phyloP scores from a whole-genome alignment of 2,888 invertebrate species.

The Drosophila melanosoma region DNA sequence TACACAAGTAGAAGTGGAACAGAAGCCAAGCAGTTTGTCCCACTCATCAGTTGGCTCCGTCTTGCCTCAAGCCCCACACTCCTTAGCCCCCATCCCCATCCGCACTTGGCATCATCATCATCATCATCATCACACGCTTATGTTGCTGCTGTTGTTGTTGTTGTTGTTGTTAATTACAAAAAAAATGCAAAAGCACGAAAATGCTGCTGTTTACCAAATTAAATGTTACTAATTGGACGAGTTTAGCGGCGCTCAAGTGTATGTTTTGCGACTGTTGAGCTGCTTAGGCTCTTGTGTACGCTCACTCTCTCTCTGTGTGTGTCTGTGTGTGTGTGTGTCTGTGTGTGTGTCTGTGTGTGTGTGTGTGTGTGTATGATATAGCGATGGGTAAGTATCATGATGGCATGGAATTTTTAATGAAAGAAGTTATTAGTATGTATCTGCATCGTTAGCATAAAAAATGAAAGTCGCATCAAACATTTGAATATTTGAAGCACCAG shows the following conservation, averaged over 20 bases:
- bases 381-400: slow-evolving; percentile 48
- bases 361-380: slow-evolving; percentile 8
- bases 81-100: background rate
- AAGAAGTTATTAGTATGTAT: slow-evolving; percentile 80
- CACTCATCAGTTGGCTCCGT: slow-evolving; percentile 51
- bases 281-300: slow-evolving; percentile 51
- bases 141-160: slow-evolving; percentile 32
- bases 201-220: slow-evolving; percentile 81
- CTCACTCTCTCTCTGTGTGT: background rate
- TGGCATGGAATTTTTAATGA: slow-evolving; percentile 77
- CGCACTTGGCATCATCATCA: slow-evolving; percentile 14
- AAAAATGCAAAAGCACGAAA: slow-evolving; percentile 80
- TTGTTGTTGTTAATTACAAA: slow-evolving; percentile 74
- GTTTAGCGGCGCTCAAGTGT: slow-evolving; percentile 79
- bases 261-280: slow-evolving; percentile 63
- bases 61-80: slow-evolving; percentile 2
- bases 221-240: slow-evolving; percentile 81
- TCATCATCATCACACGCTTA: slow-evolving; percentile 26
- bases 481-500: slow-evolving; percentile 39
- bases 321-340: slow-evolving; percentile 4
- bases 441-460: slow-evolving; percentile 79
- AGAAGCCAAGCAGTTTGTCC: slow-evolving; percentile 48
- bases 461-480: slow-evolving; percentile 55
- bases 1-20: slow-evolving; percentile 41
- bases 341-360: slow-evolving; percentile 7